A percentile compares a stretch with the other conserved stretches of the same genome.
Conservation (phyloP, 2,113 vertebrate species). For the Gymnorhina tibicen region DNA sequence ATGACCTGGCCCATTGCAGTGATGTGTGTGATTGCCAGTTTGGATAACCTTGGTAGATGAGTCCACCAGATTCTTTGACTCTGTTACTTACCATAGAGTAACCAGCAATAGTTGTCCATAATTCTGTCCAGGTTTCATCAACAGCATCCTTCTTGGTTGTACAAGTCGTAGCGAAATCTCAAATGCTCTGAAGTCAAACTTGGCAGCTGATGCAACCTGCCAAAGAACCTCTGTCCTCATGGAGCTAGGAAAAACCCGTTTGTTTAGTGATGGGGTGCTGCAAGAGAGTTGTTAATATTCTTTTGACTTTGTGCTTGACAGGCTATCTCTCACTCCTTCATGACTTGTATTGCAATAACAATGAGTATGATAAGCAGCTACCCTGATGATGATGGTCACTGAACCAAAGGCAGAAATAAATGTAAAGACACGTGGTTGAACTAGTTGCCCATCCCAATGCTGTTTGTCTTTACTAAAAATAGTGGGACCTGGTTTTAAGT, state of each 20-base stretch:
- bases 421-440: not conserved
- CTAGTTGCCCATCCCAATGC: not conserved
- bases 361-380: not conserved
- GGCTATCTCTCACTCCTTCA: not conserved
- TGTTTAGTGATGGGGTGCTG: not conserved
- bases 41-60: not conserved
- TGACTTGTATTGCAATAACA: not conserved
- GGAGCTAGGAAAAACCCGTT: not conserved
- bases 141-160: not conserved
- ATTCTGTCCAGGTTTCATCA: not conserved
- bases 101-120: not conserved
- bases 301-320: not conserved
- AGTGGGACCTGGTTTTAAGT: not conserved
- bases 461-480: not conserved
- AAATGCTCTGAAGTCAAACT: not conserved
- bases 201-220: not conserved
- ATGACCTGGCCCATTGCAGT: not conserved
- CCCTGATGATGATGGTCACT: not conserved
- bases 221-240: not conserved
- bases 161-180: not conserved
- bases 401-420: not conserved
- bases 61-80: not conserved
- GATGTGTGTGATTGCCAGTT: not conserved
- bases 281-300: not conserved
- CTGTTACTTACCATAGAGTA: not conserved